A percentile compares a stretch with the other conserved stretches of the same genome.
phyloP scores from a whole-genome alignment of 2,797 vertebrate species.

The Glyptemys insculpta region DNA sequence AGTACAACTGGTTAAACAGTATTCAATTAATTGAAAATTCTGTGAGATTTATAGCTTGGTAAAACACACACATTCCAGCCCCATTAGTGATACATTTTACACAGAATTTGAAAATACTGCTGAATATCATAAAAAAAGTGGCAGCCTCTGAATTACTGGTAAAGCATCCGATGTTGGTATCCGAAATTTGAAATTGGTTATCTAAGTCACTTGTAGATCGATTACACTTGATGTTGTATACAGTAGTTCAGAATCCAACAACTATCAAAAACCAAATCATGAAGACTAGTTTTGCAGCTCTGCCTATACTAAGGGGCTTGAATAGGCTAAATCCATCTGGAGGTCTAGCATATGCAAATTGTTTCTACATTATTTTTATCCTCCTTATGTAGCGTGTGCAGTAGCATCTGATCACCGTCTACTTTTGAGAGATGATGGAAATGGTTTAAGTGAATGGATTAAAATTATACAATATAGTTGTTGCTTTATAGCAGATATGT shows the following conservation, averaged over 20 bases:
- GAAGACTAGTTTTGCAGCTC: conserved; percentile 4
- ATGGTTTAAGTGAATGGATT: neutral
- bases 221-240: neutral
- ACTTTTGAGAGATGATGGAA: neutral
- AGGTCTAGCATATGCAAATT: neutral
- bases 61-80: neutral
- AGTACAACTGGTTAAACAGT: too few species aligned
- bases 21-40: neutral
- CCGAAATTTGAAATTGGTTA: neutral
- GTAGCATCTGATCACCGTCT: neutral
- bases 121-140: neutral
- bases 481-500: too few species aligned
- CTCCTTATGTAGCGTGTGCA: too few species aligned
- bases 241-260: neutral
- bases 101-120: neutral
- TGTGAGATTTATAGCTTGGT: neutral
- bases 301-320: neutral
- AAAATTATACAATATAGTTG: neutral
- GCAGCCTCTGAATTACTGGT: neutral
- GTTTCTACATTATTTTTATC: neutral
- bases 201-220: conserved; percentile 10
- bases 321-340: neutral
- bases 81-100: neutral
- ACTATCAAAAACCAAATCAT: neutral
- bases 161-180: neutral